These are phyloP conservation scores for Synaphobranchus kaupii DNA, from an alignment of 2,797 vertebrate species.

Conservation along the genomic window DNA sequence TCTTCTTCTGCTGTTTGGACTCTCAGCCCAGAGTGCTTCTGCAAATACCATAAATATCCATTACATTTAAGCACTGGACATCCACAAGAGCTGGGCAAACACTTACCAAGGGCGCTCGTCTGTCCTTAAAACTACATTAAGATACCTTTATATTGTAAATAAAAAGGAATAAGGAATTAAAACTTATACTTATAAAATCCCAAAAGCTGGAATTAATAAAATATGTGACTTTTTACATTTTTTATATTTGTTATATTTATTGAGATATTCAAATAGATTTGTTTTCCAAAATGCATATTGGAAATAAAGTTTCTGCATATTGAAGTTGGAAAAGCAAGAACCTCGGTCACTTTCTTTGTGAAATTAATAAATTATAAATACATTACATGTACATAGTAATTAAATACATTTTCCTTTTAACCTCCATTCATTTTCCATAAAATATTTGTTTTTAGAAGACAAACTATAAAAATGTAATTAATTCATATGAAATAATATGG, in stretches of 20 bases:
- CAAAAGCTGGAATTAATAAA: background rate
- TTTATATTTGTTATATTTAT: background rate
- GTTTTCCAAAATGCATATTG: no score
- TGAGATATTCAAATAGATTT: background rate
- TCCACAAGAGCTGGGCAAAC: slow-evolving; percentile 46
- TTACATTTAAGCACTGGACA: slow-evolving; percentile 44
- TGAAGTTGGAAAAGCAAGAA: no score
- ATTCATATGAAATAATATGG: background rate
- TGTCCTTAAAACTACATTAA: background rate
- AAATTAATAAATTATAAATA: background rate
- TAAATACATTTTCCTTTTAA: background rate
- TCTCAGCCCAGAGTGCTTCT: slow-evolving; percentile 58
- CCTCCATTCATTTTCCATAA: background rate
- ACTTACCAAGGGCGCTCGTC: background rate
- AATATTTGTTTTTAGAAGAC: background rate
- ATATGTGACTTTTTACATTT: background rate
- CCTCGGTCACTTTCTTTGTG: background rate
- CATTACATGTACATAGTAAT: background rate
- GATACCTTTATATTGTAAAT: background rate
- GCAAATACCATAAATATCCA: slow-evolving; percentile 67
- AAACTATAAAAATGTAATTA: background rate
- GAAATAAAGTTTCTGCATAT: no score
- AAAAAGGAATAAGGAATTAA: background rate
- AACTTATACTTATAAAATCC: background rate
- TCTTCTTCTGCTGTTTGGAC: slow-evolving; percentile 8